A percentile compares a stretch with the other conserved stretches of the same genome.
phyloP scores from a whole-genome alignment of 2,888 invertebrate species.

The Ophion obscuratus region DNA sequence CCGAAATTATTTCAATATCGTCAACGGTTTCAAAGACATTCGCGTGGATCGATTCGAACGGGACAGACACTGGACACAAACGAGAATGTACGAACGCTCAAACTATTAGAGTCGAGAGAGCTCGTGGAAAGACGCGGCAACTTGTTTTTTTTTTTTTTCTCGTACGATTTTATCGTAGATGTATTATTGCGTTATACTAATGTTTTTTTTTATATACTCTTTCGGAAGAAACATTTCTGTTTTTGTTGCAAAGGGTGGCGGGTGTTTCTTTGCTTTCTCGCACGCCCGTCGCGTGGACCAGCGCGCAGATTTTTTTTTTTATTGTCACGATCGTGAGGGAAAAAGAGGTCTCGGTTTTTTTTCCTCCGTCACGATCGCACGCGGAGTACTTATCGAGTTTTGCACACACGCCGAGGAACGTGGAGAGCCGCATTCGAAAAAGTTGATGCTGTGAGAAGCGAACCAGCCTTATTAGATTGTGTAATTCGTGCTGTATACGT shows the following conservation, averaged over 20 bases:
- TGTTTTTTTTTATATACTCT: slow-evolving; percentile 28
- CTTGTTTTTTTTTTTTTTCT: slow-evolving; percentile 55
- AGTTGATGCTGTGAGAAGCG: slow-evolving; percentile 66
- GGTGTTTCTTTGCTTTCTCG: slow-evolving; percentile 13
- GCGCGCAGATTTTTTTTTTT: slow-evolving; percentile 55
- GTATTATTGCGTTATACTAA: slow-evolving; percentile 51
- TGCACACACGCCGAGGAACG: slow-evolving; percentile 67
- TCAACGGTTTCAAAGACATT: too few relatives aligned
- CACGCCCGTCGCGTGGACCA: background rate
- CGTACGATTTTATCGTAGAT: slow-evolving; percentile 73
- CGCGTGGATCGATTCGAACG: background rate
- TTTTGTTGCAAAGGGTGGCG: background rate
- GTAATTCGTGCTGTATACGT: slow-evolving; percentile 38
- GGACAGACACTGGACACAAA: background rate
- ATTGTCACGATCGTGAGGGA: slow-evolving; percentile 44
- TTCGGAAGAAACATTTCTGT: slow-evolving; percentile 4
- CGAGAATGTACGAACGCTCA: too few relatives aligned
- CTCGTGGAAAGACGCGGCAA: background rate
- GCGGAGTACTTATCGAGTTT: slow-evolving; percentile 14
- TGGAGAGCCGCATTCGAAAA: slow-evolving; percentile 74
- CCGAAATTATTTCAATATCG: too few relatives aligned
- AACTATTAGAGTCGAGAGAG: too few relatives aligned
- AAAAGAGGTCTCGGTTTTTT: slow-evolving; percentile 6
- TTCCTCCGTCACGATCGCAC: slow-evolving; percentile 9
- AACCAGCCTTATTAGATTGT: slow-evolving; percentile 80